Evolutionary conservation across 2,888 invertebrate genomes (phyloP), one percentile per base, ranked within the genome.

Genomic region (Galerucella nymphaeae): DNA sequence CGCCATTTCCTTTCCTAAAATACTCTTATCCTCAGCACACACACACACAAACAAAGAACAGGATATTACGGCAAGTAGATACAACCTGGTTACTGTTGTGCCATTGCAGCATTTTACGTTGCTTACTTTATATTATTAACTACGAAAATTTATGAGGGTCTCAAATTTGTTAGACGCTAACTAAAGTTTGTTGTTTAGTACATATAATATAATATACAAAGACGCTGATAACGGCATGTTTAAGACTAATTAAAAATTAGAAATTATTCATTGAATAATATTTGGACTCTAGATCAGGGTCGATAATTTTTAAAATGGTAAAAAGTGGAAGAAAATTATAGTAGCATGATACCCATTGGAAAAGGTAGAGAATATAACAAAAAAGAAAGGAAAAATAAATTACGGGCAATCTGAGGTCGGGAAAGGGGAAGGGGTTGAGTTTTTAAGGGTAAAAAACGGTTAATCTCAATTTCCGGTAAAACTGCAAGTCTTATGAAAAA

Each of bases 31-130:
- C 57, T 57, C 23, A 57, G 23, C 57, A 57, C 57, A 57, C 57
- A 57, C 57, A n/a, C 48, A 48, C 13, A 57, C n/a, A n/a, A 57
- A 57, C 57, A 57, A 57, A 57, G 57, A 13, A 57, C 20, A 57
- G 57, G 57, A 57, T 57, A 57, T 57, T 8, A 55, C 8, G 20
- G 57, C 10, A 23, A 23, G 23, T 57, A 57, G 57, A 57, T 23
- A 57, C 57, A 57, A 57, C 20, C 57, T 57, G 57, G 57, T 57
- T 57, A 23, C 23, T 57, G 57, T 57, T 57, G 57, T 57, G 57
- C 20, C 57, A 13, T 23, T 57, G 57, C 57, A 13, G 23, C 57
- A 23, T 20, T 23, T 57, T 57, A 57, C 23, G 13, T 13, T 57
- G n/a, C 48, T 42, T 10, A 55, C 18, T 16, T 55, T 18, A 11